A percentile compares a stretch with the other conserved stretches of the same genome.
Evolutionary conservation across 64 coral and sea anemone genomes (phyloP).

Genomic region (Cladopsammia gracilis): DNA sequence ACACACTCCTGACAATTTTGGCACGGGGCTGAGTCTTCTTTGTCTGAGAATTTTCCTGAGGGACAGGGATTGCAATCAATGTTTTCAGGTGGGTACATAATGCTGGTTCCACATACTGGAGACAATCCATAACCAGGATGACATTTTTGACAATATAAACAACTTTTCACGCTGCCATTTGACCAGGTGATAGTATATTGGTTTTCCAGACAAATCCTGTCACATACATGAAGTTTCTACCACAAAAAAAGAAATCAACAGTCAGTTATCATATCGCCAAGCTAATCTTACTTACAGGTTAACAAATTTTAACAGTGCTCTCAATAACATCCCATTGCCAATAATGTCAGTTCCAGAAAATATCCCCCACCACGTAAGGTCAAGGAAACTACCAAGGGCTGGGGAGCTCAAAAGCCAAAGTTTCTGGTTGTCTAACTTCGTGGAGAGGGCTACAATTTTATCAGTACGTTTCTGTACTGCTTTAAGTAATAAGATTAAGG

Average conservation of each 20-base stretch:
- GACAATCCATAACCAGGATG: conserved; percentile 1
- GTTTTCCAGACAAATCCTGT: not conserved
- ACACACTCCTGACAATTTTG: not conserved
- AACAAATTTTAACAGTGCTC: too few relatives aligned
- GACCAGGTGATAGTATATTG: not conserved
- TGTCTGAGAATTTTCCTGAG: not conserved
- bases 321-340: too few relatives aligned
- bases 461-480: too few relatives aligned
- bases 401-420: too few relatives aligned
- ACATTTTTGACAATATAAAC: not conserved
- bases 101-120: not conserved
- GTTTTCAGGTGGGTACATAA: not conserved
- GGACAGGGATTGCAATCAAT: not conserved
- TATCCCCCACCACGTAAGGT: too few relatives aligned
- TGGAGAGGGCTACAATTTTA: too few relatives aligned
- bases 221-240: not conserved
- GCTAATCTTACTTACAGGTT: too few relatives aligned
- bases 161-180: not conserved
- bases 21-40: not conserved
- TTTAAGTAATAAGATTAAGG: too few relatives aligned
- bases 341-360: too few relatives aligned
- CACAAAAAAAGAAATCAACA: not conserved
- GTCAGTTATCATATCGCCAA: too few relatives aligned
- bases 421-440: too few relatives aligned
- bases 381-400: too few relatives aligned